phyloP scores from a whole-genome alignment of 2,113 vertebrate genomes.

The Pleuronectes platessa region DNA sequence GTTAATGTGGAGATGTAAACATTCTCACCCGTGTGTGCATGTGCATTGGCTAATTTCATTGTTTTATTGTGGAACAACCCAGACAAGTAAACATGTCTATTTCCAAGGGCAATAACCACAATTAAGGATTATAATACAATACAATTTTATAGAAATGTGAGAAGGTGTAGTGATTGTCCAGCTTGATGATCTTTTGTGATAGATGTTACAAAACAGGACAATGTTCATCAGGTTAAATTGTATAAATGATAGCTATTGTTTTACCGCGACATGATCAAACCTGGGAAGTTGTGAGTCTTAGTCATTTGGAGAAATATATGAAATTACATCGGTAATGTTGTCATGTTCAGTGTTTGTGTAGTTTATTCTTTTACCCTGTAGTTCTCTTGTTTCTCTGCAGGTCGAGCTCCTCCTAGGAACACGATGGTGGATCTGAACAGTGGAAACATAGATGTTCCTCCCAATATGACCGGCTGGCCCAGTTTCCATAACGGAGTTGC shows the following conservation, averaged over 20 bases:
- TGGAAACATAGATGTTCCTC: conserved; percentile 96
- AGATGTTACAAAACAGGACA: too few species aligned
- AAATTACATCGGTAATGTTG: too few species aligned
- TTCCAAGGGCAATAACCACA: too few species aligned
- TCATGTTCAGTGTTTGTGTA: too few species aligned
- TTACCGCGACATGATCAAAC: not conserved
- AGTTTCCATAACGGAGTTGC: conserved; percentile 98
- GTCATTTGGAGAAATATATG: not conserved
- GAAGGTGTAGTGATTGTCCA: not conserved
- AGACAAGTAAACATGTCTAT: too few species aligned
- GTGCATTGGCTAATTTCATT: not conserved
- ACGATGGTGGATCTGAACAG: conserved; percentile 96
- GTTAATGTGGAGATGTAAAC: too few species aligned
- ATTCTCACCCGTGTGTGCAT: not conserved
- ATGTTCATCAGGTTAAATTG: too few species aligned
- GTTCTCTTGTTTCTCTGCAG: conserved; percentile 67
- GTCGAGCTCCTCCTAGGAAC: conserved; percentile 93
- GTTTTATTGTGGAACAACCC: too few species aligned
- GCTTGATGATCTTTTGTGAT: too few species aligned
- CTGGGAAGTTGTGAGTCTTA: not conserved
- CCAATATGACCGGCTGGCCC: conserved; percentile 98
- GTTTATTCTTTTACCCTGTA: not conserved
- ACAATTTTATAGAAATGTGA: too few species aligned
- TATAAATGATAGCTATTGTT: not conserved
- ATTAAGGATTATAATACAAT: not conserved